These are phyloP conservation scores for Sminthopsis crassicaudata DNA, from an alignment of 2,113 vertebrate genomes.

Conservation along the genomic window DNA sequence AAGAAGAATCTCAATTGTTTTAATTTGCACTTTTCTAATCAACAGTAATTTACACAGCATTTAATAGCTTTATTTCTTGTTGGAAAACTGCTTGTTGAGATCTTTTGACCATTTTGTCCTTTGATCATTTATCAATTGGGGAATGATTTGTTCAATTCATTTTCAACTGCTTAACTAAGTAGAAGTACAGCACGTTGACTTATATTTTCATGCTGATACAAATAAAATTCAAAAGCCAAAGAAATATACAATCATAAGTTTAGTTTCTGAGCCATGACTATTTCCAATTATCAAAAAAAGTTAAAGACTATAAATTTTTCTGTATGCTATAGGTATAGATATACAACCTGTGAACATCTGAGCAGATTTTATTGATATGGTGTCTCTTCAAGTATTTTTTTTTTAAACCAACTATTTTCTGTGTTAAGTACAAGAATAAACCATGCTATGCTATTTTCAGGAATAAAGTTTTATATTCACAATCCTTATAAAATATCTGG, in stretches of 20 bases:
- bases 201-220: neutral
- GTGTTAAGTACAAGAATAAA: slow-evolving; percentile 37
- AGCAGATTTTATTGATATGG: neutral
- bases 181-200: neutral
- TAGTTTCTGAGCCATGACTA: neutral
- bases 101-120: too few relatives aligned
- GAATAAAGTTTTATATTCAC: slow-evolving; percentile 41
- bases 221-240: neutral
- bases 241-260: neutral
- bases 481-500: neutral
- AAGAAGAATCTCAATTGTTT: too few relatives aligned
- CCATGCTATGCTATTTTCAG: slow-evolving; percentile 23
- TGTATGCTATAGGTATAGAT: neutral
- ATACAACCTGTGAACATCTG: neutral
- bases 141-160: neutral
- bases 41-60: too few relatives aligned
- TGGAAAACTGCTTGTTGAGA: too few relatives aligned
- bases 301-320: neutral
- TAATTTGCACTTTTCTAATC: too few relatives aligned
- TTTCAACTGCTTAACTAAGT: neutral
- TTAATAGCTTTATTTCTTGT: too few relatives aligned
- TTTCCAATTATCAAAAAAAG: neutral
- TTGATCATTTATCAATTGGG: too few relatives aligned
- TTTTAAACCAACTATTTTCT: neutral
- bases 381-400: too few relatives aligned